A percentile compares a stretch with the other conserved stretches of the same genome.
phyloP scores from a whole-genome alignment of 23 tunicate species.

The Diplosoma virens region DNA sequence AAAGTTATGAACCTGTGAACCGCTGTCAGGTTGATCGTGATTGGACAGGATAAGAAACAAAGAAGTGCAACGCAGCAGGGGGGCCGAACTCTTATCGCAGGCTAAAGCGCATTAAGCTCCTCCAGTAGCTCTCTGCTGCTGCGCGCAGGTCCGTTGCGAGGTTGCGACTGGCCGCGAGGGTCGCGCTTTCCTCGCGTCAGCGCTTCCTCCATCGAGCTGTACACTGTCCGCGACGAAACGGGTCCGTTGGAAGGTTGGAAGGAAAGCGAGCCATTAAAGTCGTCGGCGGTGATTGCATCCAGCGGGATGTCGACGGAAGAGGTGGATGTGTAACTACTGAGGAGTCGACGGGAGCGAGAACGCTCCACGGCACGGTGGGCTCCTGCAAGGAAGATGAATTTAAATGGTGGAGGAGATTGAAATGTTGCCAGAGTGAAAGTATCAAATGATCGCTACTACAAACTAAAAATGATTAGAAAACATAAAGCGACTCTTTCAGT shows the following conservation, averaged over 20 bases:
- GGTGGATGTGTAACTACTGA: constrained; percentile 29
- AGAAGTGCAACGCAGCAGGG: no score
- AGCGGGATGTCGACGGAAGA: constrained; percentile 37
- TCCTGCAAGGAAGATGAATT: constrained; percentile 25
- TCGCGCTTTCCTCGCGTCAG: constrained; percentile 9
- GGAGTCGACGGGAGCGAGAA: constrained; percentile 64
- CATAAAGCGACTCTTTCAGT: no score
- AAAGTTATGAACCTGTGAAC: no score
- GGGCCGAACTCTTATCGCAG: no score
- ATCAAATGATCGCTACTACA: no score
- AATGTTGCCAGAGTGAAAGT: no score
- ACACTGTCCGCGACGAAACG: constrained; percentile 39
- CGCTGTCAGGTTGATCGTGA: no score
- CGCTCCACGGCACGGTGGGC: constrained; percentile 64
- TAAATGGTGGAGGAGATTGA: no score
- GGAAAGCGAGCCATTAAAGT: constrained; percentile 43
- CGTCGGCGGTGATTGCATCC: constrained; percentile 71
- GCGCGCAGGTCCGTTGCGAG: not conserved
- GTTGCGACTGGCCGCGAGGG: not conserved
- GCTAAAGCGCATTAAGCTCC: constrained; percentile 32
- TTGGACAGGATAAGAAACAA: no score
- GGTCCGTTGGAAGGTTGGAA: not conserved
- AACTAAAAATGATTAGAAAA: no score
- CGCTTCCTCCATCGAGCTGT: constrained; percentile 75
- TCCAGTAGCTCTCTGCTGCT: constrained; percentile 41